phyloP scores from a whole-genome alignment of 2,113 vertebrate species.

The Dicrurus megarhynchus region DNA sequence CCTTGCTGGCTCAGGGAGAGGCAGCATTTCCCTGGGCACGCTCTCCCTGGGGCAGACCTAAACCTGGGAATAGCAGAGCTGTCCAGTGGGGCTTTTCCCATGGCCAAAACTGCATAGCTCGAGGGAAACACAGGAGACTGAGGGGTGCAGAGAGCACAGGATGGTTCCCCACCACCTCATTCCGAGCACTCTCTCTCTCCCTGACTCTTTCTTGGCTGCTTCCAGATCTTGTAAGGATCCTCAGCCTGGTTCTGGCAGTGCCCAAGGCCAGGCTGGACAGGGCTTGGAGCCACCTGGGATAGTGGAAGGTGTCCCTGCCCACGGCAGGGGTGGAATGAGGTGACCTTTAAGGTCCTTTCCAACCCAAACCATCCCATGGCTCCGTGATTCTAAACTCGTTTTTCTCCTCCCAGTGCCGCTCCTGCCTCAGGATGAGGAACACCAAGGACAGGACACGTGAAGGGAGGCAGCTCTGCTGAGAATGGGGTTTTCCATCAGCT shows the following conservation, averaged over 20 bases:
- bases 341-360: neutral
- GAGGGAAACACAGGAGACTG: neutral
- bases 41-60: neutral
- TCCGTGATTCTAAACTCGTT: neutral
- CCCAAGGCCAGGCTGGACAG: rapidly evolving
- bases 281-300: neutral
- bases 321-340: neutral
- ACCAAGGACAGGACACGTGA: rapidly evolving
- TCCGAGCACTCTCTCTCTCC: neutral
- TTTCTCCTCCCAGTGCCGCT: neutral
- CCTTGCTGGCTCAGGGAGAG: neutral
- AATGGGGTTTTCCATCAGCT: neutral
- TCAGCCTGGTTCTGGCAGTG: neutral
- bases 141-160: neutral
- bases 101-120: neutral
- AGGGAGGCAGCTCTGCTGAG: neutral
- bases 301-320: neutral
- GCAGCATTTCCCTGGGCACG: neutral
- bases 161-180: neutral
- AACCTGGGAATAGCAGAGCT: neutral
- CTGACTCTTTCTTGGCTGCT: neutral
- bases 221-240: neutral
- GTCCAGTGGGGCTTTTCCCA: neutral
- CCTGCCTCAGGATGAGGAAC: neutral
- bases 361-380: neutral